Evolutionary conservation across 2,888 invertebrate species (phyloP).

Genomic region (Drosophila multiciliata): DNA sequence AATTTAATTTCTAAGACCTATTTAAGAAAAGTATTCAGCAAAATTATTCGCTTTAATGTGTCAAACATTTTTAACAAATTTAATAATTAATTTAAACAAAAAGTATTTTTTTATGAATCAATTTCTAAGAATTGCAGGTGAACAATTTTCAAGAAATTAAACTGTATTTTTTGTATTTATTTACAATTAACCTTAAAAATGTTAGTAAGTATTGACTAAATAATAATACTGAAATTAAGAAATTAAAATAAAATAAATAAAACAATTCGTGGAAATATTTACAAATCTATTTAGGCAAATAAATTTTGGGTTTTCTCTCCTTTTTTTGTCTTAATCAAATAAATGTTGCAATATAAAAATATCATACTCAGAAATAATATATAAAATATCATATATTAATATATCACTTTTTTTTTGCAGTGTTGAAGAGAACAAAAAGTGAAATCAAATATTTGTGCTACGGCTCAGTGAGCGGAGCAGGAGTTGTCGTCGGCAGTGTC

Average conservation of each 20-base stretch:
- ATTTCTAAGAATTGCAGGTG: not conserved
- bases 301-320: not conserved
- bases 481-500: conserved; percentile 20
- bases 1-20: too few relatives aligned
- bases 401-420: conserved; percentile 5
- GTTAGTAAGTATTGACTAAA: too few relatives aligned
- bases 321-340: too few relatives aligned
- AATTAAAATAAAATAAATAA: not conserved
- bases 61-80: too few relatives aligned
- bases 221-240: not conserved
- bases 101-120: not conserved
- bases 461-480: conserved; percentile 36
- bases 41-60: too few relatives aligned
- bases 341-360: not conserved
- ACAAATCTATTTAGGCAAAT: too few relatives aligned
- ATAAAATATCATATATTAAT: too few relatives aligned
- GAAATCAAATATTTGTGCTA: conserved; percentile 76
- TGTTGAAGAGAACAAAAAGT: conserved; percentile 41
- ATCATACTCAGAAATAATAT: too few relatives aligned
- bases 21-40: too few relatives aligned
- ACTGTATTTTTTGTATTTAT: not conserved
- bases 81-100: not conserved
- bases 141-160: too few relatives aligned
- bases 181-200: not conserved
- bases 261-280: too few relatives aligned